These are phyloP conservation scores for Beroe ovata DNA, from an alignment of 37 sponge, comb jelly and placozoan species.

Conservation along the genomic window DNA sequence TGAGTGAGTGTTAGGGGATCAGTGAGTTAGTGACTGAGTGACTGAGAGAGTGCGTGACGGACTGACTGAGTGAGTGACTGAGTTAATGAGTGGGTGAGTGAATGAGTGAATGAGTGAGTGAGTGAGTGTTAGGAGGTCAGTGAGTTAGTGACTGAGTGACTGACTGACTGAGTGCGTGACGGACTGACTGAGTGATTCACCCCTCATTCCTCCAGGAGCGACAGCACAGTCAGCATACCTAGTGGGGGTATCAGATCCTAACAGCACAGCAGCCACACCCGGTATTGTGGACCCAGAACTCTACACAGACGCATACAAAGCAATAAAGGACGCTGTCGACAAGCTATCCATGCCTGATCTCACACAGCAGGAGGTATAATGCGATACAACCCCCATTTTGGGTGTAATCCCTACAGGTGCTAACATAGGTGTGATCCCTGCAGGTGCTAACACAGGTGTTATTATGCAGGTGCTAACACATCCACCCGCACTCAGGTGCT, in stretches of 20 bases:
- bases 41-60: neutral
- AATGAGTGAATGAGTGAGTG: neutral
- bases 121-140: too few relatives aligned
- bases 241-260: constrained; percentile 90
- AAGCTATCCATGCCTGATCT: constrained; percentile 67
- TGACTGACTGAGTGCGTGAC: neutral
- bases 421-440: neutral
- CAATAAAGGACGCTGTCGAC: constrained; percentile 66
- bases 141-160: neutral
- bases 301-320: constrained; percentile 69
- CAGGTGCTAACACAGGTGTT: neutral
- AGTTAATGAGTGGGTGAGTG: neutral
- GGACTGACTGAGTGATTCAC: too few relatives aligned
- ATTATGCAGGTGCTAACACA: neutral
- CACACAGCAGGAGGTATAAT: constrained; percentile 69
- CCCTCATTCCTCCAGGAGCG: neutral
- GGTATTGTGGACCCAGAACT: constrained; percentile 72
- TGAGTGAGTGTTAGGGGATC: too few relatives aligned
- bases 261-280: constrained; percentile 81
- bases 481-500: constrained; percentile 74
- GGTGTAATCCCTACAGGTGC: too few relatives aligned
- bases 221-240: constrained; percentile 84
- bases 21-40: neutral
- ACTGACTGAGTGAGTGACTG: neutral
- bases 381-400: too few relatives aligned